Evolutionary conservation across 2,888 invertebrate genomes (phyloP), one percentile per base, ranked within the genome.

Genomic region (Conomelus anceps): DNA sequence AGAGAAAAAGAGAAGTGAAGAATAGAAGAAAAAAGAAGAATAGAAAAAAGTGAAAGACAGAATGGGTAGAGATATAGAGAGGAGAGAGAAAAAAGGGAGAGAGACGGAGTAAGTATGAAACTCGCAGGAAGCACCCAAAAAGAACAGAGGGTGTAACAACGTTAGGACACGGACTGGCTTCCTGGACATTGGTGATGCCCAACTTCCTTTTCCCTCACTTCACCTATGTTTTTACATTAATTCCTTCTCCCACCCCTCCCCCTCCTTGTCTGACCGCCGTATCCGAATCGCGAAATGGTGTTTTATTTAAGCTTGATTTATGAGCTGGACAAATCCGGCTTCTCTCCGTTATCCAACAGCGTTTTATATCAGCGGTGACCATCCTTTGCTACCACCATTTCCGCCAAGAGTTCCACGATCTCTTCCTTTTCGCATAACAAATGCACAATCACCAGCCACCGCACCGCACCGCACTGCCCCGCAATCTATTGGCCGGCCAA

Each of bases 241-340:
- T 63, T 63, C 63, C 63, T 63, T n/a, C 3, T n/a, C 63, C 63
- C 63, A n/a, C 13, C n/a, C 41, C 13, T 41, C 41, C 41, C 11
- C 63, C n/a, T 63, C n/a, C 63, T n/a, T 4, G n/a, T 3, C 63
- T 63, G 63, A n/a, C 63, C 63, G 63, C 63, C 63, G 63, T 63
- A 63, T 63, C 63, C 63, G 63, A 63, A 63, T 63, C 63, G 63
- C 63, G 63, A 63, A 63, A 63, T 63, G 63, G 90, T 90, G 89
- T 90, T 90, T 90, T 90, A 90, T 90, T 90, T 90, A 90, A 88
- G 90, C 90, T 86, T 90, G 90, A 90, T 90, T 90, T 90, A 90
- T 90, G 85, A 85, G 41, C 85, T 87, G 88, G 89, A 89, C 90
- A 89, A 90, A 89, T 89, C 90, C 84, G 84, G 85, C 85, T 24